Evolutionary conservation across 2,797 vertebrate genomes (phyloP).

Genomic region (Octomys mimax): DNA sequence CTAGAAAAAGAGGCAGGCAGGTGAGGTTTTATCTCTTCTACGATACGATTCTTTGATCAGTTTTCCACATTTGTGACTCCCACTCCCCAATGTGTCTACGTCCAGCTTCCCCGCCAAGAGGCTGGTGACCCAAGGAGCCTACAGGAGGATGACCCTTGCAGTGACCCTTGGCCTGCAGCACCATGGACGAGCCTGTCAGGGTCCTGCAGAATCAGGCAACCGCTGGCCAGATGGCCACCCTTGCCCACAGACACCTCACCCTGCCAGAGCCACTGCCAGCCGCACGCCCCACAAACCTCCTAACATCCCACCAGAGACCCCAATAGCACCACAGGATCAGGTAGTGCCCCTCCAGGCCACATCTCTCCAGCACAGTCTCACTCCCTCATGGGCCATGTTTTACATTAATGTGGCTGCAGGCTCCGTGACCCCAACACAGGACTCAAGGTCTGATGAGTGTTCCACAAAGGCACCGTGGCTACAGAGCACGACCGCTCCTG

Average conservation of each 20-base stretch:
- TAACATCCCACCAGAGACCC: conserved; percentile 63
- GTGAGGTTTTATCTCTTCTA: background rate
- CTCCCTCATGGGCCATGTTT: background rate
- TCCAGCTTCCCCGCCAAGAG: background rate
- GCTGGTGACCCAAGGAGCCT: conserved; percentile 21
- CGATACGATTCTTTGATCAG: background rate
- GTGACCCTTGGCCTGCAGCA: conserved; percentile 1
- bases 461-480: background rate
- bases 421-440: background rate
- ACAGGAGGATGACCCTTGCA: conserved; percentile 37
- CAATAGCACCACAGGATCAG: conserved; percentile 63
- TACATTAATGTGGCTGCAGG: background rate
- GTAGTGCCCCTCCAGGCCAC: conserved; percentile 56
- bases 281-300: conserved; percentile 59
- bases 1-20: background rate
- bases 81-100: background rate
- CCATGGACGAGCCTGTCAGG: too few species aligned
- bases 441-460: background rate
- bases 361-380: conserved; percentile 32
- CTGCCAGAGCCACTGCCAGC: background rate
- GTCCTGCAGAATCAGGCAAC: too few species aligned
- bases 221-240: too few species aligned
- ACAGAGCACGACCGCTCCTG: background rate
- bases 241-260: too few species aligned
- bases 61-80: conserved; percentile 59